Base-by-base conservation (phyloP, 2,888 invertebrate genomes). In the Drosophila nr. fundita region DNA sequence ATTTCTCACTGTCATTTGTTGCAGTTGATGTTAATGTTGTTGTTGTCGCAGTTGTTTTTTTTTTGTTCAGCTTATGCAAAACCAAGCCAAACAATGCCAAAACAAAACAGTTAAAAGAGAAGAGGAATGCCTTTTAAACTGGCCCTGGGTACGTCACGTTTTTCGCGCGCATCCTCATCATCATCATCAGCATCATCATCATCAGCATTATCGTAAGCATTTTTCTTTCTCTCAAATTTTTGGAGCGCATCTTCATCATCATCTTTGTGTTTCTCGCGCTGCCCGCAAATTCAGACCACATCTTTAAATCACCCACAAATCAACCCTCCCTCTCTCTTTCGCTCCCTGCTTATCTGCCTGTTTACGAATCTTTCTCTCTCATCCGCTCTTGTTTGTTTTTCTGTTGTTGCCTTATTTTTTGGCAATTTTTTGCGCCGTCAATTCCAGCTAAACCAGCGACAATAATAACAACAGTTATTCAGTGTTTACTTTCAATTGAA, bases 111-210 rank as follows among this genome's bases (percentile, higher is more conserved):
- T 32, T 32, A 32, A 32, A 76, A 78, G 27, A 29, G 2, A 61
- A 72, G 45, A 45, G 45, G 45, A 76, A 69, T 78, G 78, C 72
- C 76, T 76, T 34, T 57, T 24, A 66, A 75, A 72, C 67, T 73
- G 73, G 73, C 76, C 53, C 73, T 58, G 73, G 73, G 76, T 78
- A 74, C 63, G 77, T 79, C 80, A 80, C 82, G 82, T 73, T 75
- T 79, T 83, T 85, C 80, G 72, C 84, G 85, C 85, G 76, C 85
- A 84, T 85, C 85, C 84, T 85, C 87, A 87, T 86, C 84, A 74
- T 77, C 78, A 54, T 76, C 74, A 75, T 82, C 78, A 62, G 74
- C 76, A 86, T 82, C 84, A 76, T 79, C 80, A 55, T 74, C 77
- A 73, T 81, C 78, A 61, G 74, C 76, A 76, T 83, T 76, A 62